phyloP scores from a whole-genome alignment of 2,113 vertebrate genomes.

The Notothenia rossii region DNA sequence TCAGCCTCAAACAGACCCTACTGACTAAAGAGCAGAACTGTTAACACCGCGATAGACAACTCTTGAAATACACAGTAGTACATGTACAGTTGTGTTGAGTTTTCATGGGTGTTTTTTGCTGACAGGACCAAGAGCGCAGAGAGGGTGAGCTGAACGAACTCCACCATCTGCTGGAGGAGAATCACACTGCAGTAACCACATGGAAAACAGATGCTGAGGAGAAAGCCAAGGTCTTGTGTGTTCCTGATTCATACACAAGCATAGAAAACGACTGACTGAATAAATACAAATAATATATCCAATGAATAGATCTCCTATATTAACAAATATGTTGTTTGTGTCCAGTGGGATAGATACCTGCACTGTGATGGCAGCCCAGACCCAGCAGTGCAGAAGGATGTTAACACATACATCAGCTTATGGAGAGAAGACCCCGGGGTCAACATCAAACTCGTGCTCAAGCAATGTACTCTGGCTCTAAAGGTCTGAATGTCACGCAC shows the following conservation, averaged over 20 bases:
- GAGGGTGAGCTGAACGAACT: conserved; percentile 88
- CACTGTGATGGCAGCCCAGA: conserved; percentile 90
- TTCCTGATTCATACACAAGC: background rate
- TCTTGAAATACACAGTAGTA: background rate
- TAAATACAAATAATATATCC: background rate
- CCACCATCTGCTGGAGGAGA: conserved; percentile 80
- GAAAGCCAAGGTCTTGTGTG: conserved; percentile 80
- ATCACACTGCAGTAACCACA: conserved; percentile 80
- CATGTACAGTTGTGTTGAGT: background rate
- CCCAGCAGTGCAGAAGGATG: conserved; percentile 84
- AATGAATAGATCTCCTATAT: background rate
- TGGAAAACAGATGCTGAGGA: conserved; percentile 78
- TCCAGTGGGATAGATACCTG: conserved; percentile 91
- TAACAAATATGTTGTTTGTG: conserved; percentile 23
- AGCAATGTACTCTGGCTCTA: conserved; percentile 85
- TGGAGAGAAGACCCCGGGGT: conserved; percentile 87
- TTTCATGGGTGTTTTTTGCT: background rate
- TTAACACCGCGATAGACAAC: background rate
- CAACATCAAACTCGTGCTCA: conserved; percentile 80
- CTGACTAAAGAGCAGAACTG: background rate
- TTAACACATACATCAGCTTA: conserved; percentile 91
- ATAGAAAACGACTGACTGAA: background rate
- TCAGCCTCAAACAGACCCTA: background rate
- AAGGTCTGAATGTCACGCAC: conserved; percentile 76
- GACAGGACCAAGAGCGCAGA: conserved; percentile 84